phyloP scores from a whole-genome alignment of 2,888 invertebrate genomes.

The Elegia similella region DNA sequence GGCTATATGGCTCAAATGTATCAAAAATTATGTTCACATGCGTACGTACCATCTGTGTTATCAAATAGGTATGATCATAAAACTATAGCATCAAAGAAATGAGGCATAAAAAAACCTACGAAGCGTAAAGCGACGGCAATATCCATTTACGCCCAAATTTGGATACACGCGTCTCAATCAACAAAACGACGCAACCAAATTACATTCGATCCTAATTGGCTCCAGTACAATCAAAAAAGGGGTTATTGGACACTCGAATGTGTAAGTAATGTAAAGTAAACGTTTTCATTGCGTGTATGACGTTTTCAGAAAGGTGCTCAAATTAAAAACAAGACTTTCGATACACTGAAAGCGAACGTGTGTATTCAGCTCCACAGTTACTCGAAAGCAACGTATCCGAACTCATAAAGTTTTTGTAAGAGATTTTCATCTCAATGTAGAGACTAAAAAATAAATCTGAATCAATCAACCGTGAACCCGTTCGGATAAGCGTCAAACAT shows the following conservation, averaged over 20 bases:
- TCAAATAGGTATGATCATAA: constrained; percentile 8
- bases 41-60: not conserved
- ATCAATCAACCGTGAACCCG: constrained; percentile 1
- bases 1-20: not conserved
- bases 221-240: not conserved
- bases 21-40: not conserved
- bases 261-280: constrained; percentile 2
- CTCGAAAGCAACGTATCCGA: not conserved
- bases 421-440: not conserved
- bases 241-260: not conserved
- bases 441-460: not conserved
- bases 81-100: constrained; percentile 10
- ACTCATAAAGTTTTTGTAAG: too few relatives aligned
- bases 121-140: constrained; percentile 2
- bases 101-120: constrained; percentile 5
- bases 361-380: not conserved
- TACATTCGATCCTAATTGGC: constrained; percentile 8
- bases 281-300: not conserved
- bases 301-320: not conserved
- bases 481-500: constrained; percentile 25
- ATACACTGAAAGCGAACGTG: too few relatives aligned
- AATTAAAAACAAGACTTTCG: not conserved
- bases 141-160: constrained; percentile 9
- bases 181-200: not conserved
- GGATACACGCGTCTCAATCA: constrained; percentile 13